Base-by-base conservation (phyloP, 1,140 invertebrate genomes). In the Drosophila nasuta region DNA sequence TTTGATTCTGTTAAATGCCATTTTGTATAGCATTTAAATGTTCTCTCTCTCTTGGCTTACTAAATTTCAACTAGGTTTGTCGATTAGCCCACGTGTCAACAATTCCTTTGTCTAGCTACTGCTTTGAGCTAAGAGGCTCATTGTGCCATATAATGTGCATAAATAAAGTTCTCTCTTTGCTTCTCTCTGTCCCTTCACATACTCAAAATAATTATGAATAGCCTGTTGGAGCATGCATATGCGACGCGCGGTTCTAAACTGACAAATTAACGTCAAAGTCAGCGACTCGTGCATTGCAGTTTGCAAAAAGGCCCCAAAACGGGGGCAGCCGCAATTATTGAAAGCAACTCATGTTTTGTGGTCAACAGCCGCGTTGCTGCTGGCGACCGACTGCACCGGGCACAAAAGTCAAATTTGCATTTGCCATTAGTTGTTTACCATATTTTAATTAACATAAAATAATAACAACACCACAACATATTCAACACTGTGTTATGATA, bases 371-470 rank as follows among this genome's bases (percentile, higher is more conserved):
- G 20, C 6, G 68, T 43, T 56, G 63, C 69, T 70, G 71, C 17
- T 71, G 60, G 38, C 67, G 45, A 48, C 62, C 77, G 68, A 48
- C 69, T 72, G 52, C 64, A 49, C 20, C 11, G 48, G 33, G 66
- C 20, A 78, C 60, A 78, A 75, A 78, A 75, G 71, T 75, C 71
- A 69, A 79, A 67, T 79, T 67, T 76, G 33, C 38, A 78, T 75
- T 52, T 77, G 82, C 78, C 59, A 78, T 81, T 86, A 86, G 77
- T 72, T 75, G 81, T 71, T 86, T 68, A 81, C 70, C 82, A 81
- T 72, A 80, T 86, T 88, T 87, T 88, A 87, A 87, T 87, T 81
- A 87, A 87, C 82, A 75, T 62, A 59, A 79, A 67, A 74, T 68
- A 66, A 76, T 62, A 69, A 69, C 54, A 62, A 46, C 62, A 45